Evolutionary conservation across 2,113 vertebrate species (phyloP).

Genomic region (Lampris megalopsis): DNA sequence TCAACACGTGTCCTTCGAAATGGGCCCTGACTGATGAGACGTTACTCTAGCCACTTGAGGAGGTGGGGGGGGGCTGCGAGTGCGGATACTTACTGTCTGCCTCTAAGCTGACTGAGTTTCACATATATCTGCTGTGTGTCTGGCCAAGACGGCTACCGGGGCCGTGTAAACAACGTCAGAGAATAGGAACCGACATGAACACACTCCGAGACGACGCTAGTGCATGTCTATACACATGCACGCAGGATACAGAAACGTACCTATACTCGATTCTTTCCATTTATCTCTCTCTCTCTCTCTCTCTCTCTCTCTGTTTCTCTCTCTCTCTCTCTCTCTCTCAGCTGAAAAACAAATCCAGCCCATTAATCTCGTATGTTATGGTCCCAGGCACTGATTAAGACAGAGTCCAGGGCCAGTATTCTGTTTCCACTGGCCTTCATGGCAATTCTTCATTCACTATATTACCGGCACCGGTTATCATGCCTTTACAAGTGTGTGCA

Average conservation of each 20-base stretch:
- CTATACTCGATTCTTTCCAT: not conserved
- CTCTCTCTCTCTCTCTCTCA: constrained; percentile 31
- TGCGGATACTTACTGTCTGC: constrained; percentile 46
- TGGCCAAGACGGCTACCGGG: constrained; percentile 30
- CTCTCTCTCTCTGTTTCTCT: constrained; percentile 25
- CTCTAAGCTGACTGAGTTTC: constrained; percentile 40
- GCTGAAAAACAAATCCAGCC: constrained; percentile 56
- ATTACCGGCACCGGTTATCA: constrained; percentile 51
- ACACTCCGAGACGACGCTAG: constrained; percentile 1
- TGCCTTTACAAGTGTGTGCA: constrained; percentile 11
- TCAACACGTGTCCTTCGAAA: constrained; percentile 45
- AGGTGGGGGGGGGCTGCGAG: constrained; percentile 18
- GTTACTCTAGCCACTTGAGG: constrained; percentile 29
- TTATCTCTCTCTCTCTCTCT: constrained; percentile 20
- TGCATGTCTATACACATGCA: constrained; percentile 15
- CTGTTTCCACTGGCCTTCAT: constrained; percentile 44
- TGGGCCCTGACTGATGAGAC: constrained; percentile 39
- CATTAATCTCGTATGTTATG: constrained; percentile 56
- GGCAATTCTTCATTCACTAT: constrained; percentile 48
- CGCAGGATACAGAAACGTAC: constrained; percentile 24
- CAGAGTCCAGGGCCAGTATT: constrained; percentile 45
- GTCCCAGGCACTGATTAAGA: constrained; percentile 60
- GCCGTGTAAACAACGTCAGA: constrained; percentile 44
- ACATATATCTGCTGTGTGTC: constrained; percentile 42
- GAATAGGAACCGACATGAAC: constrained; percentile 18